Base-by-base conservation (phyloP, 1,140 invertebrate species). In the Temnothorax nylanderi region DNA sequence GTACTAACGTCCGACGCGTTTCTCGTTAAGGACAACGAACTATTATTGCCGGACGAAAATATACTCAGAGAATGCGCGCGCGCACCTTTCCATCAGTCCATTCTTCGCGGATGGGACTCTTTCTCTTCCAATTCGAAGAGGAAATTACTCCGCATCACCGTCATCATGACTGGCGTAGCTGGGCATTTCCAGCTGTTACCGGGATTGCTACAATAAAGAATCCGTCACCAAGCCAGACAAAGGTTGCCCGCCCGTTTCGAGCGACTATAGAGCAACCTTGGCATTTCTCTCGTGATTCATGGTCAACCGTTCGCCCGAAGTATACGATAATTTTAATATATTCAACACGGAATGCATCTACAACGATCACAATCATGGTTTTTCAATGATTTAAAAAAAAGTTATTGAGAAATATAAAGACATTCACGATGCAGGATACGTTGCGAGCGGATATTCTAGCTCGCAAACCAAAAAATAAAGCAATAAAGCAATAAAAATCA, bases 11-110 rank as follows among this genome's bases (percentile, higher is more conserved):
- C 26, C 21, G 51, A 21, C 5, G 26, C 18, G 16, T 72, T 44
- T 72, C n/a, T 41, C 47, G 47, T 80, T 58, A 72, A 58, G 78
- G 13, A 82, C 41, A 34, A 82, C 37, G 65, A 82, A 49, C 21
- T 82, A 58, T 81, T 26, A 56, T 54, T 81, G 54, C 56, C 26
- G 18, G 51, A 82, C 26, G 11, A 74, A 82, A 82, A 82, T 82
- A 82, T 13, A 82, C 51, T 47, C 18, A 1, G n/a, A 32, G n/a
- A 21, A 67, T 0, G 4, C 26, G 26, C 6, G 34, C 21, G n/a
- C n/a, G 56, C n/a, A n/a, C 34, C 34, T 56, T 81, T 71, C 21
- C 21, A 34, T 71, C 64, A 13, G 47, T 64, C 16, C 6, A 13
- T 32, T 56, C 54, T 72, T 82, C 51, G 37, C 21, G 32, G n/a